Conservation (phyloP, 1,140 invertebrate species). For the Drosophila carrolli region DNA sequence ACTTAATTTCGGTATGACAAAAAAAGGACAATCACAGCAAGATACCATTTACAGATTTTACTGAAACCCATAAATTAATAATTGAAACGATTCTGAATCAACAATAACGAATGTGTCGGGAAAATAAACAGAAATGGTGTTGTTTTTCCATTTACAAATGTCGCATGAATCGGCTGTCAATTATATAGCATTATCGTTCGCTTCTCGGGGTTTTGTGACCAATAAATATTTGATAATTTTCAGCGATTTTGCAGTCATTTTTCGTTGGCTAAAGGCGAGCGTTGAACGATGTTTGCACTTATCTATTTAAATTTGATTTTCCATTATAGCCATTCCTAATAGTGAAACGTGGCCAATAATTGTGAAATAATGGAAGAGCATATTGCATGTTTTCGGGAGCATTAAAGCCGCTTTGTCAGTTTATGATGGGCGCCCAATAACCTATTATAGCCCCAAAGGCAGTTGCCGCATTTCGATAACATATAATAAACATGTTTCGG, state of each 20-base stretch:
- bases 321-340: constrained; percentile 21
- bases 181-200: constrained; percentile 65
- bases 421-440: constrained; percentile 39
- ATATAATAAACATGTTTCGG: constrained; percentile 68
- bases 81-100: constrained; percentile 33
- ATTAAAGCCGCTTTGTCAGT: constrained; percentile 48
- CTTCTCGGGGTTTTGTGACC: constrained; percentile 16
- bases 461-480: constrained; percentile 58
- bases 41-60: constrained; percentile 4
- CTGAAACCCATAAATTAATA: constrained; percentile 20
- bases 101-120: constrained; percentile 25
- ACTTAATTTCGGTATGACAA: not conserved
- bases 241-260: not conserved
- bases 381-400: constrained; percentile 46
- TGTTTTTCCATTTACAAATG: constrained; percentile 45
- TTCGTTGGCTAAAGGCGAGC: not conserved
- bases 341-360: constrained; percentile 47
- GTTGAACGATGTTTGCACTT: not conserved
- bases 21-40: not conserved
- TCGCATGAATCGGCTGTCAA: constrained; percentile 71
- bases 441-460: constrained; percentile 24
- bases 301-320: not conserved
- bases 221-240: constrained; percentile 58
- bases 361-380: constrained; percentile 27
- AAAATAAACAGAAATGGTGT: constrained; percentile 16